Conservation (phyloP, 2,113 vertebrate species). For the Poicephalus gulielmi region DNA sequence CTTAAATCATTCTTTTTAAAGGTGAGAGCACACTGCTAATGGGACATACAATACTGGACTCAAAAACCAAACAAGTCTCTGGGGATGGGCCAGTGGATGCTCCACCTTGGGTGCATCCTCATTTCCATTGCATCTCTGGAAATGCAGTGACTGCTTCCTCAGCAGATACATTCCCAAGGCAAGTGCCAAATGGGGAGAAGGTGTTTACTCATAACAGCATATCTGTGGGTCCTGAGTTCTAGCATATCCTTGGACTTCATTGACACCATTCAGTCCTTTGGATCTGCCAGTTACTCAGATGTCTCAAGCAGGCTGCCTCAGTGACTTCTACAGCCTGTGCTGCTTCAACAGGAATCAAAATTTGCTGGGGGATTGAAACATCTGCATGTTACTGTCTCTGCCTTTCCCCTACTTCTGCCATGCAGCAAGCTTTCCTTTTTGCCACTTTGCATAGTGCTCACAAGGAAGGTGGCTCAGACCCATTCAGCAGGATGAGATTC, state of each 20-base stretch:
- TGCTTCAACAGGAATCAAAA: not conserved
- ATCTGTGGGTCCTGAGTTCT: not conserved
- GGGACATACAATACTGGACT: not conserved
- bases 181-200: not conserved
- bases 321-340: not conserved
- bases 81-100: not conserved
- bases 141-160: not conserved
- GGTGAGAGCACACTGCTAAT: not conserved
- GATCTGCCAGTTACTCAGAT: not conserved
- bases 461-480: not conserved
- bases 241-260: not conserved
- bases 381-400: not conserved
- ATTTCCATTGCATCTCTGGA: not conserved
- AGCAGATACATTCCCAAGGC: not conserved
- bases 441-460: not conserved
- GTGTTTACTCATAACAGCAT: not conserved
- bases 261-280: not conserved
- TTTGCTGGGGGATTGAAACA: not conserved
- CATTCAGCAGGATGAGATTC: not conserved
- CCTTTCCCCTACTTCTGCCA: not conserved
- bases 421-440: not conserved
- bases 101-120: not conserved
- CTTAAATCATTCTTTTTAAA: slow-evolving; percentile 1
- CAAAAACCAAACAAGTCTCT: not conserved
- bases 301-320: not conserved